These are phyloP conservation scores for Leptinotarsa tumamoca DNA, from an alignment of 2,888 invertebrate species.

Conservation along the genomic window DNA sequence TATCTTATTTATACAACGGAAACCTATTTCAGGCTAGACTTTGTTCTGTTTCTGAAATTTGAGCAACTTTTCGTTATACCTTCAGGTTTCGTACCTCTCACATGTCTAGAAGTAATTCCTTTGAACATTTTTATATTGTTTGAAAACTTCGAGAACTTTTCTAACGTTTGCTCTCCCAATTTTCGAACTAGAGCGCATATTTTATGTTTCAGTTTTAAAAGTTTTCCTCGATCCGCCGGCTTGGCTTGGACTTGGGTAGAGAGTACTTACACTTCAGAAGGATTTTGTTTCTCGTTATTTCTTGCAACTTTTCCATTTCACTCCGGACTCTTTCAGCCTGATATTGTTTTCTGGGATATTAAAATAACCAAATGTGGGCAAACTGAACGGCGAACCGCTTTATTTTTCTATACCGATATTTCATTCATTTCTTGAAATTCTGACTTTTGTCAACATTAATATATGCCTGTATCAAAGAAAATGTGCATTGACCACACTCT, in stretches of 20 bases:
- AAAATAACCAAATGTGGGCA: slow-evolving; percentile 1
- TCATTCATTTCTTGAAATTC: not conserved
- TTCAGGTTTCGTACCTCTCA: slow-evolving; percentile 1
- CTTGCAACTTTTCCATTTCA: slow-evolving; percentile 45
- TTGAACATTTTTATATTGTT: slow-evolving; percentile 15
- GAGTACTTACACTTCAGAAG: slow-evolving; percentile 45
- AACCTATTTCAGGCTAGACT: not conserved
- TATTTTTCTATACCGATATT: not conserved
- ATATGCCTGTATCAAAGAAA: too few relatives aligned
- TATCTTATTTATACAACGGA: not conserved
- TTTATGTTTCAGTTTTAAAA: slow-evolving; percentile 47
- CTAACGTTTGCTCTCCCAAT: slow-evolving; percentile 34
- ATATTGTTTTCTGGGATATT: slow-evolving; percentile 34
- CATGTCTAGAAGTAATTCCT: slow-evolving; percentile 8
- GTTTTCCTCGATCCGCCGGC: slow-evolving; percentile 46
- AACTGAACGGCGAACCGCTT: not conserved
- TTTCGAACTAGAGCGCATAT: slow-evolving; percentile 47
- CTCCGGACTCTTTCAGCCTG: slow-evolving; percentile 33
- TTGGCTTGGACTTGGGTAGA: slow-evolving; percentile 32
- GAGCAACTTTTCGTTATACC: not conserved
- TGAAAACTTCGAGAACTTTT: slow-evolving; percentile 26
- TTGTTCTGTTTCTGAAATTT: not conserved
- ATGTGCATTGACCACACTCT: too few relatives aligned
- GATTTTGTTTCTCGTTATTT: slow-evolving; percentile 44
- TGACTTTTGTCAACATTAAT: too few relatives aligned